phyloP scores from a whole-genome alignment of 2,888 invertebrate genomes.

The Liposcelis brunnea region DNA sequence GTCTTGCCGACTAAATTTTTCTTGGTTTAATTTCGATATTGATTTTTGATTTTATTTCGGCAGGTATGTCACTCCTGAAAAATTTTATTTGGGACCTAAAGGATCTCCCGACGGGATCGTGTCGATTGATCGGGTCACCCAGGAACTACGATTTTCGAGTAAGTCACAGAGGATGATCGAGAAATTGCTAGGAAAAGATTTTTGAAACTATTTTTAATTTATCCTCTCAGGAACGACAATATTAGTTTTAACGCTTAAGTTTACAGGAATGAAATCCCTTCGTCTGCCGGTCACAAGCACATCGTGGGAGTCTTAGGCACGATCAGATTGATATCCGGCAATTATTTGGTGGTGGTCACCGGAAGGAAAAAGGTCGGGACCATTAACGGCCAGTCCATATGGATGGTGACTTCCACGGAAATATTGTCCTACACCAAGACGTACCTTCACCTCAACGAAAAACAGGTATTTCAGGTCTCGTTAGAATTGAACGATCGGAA shows the following conservation, averaged over 20 bases:
- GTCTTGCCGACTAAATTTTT: no score
- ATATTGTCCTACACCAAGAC: slow-evolving; percentile 74
- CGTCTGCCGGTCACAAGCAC: slow-evolving; percentile 16
- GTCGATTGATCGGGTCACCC: slow-evolving; percentile 67
- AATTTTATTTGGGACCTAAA: slow-evolving; percentile 70
- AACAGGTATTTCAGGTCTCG: slow-evolving; percentile 38
- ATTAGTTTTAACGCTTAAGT: slow-evolving; percentile 24
- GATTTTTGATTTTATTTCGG: slow-evolving; percentile 13
- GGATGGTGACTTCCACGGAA: slow-evolving; percentile 60
- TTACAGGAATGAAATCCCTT: slow-evolving; percentile 34
- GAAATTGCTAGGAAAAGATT: slow-evolving; percentile 8
- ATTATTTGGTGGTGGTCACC: slow-evolving; percentile 78
- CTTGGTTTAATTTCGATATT: no score
- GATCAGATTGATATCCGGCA: slow-evolving; percentile 65
- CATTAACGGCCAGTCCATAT: slow-evolving; percentile 62
- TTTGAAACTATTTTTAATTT: slow-evolving; percentile 8
- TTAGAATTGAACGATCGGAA: no score
- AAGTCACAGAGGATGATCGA: slow-evolving; percentile 20
- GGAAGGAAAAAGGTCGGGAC: slow-evolving; percentile 67
- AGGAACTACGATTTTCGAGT: slow-evolving; percentile 55
- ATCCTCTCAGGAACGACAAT: slow-evolving; percentile 10
- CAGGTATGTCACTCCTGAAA: slow-evolving; percentile 76
- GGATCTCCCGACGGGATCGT: slow-evolving; percentile 52
- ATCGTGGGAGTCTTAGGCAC: slow-evolving; percentile 83
- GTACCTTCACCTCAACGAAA: slow-evolving; percentile 63